Percentiles rank a stretch among this genome's conserved stretches.
Conservation (phyloP, 1,140 invertebrate species). For the Triops cancriformis region DNA sequence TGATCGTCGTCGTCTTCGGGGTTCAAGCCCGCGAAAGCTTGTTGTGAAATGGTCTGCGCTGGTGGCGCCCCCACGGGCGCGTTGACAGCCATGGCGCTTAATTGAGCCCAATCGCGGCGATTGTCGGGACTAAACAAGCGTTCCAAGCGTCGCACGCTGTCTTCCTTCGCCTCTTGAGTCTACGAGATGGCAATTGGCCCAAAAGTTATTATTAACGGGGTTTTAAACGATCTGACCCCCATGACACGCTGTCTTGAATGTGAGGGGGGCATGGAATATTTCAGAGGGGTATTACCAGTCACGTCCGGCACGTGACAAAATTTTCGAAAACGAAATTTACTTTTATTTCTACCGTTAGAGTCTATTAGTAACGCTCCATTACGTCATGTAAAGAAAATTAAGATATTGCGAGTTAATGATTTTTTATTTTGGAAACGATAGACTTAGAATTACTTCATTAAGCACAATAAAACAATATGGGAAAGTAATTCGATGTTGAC, state of each 20-base stretch:
- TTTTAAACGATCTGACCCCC: background rate
- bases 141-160: background rate
- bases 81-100: background rate
- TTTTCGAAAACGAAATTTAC: too few species aligned
- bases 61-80: background rate
- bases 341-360: too few species aligned
- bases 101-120: background rate
- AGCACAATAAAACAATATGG: too few species aligned
- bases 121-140: background rate
- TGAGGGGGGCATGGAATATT: background rate
- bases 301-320: too few species aligned
- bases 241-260: background rate
- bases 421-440: too few species aligned
- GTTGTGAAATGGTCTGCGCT: background rate
- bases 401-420: too few species aligned
- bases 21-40: background rate
- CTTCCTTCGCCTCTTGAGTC: background rate
- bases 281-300: too few species aligned
- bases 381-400: too few species aligned
- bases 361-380: too few species aligned
- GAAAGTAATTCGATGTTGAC: too few species aligned
- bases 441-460: too few species aligned
- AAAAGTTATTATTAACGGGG: background rate
- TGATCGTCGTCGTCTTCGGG: background rate
- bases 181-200: background rate